Percentiles rank a stretch among this genome's conserved stretches.
These are phyloP conservation scores for Sebastes matsubarae DNA, from an alignment of 2,797 vertebrate genomes.

Conservation along the genomic window DNA sequence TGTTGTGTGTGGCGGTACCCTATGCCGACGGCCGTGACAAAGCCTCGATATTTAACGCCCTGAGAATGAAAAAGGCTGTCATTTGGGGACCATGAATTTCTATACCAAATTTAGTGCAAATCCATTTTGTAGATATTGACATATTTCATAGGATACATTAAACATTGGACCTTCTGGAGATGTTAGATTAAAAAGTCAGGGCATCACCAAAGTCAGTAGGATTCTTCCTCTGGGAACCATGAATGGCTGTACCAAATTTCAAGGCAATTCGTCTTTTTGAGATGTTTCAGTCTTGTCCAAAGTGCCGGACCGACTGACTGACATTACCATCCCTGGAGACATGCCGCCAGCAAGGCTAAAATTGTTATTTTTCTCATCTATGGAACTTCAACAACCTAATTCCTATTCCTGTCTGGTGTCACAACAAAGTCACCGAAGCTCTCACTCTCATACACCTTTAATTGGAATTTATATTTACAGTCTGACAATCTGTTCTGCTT, in stretches of 20 bases:
- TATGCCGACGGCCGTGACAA: too few relatives aligned
- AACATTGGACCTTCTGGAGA: neutral
- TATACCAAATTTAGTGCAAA: neutral
- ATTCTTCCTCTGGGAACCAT: neutral
- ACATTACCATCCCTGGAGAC: neutral
- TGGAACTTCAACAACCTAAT: neutral
- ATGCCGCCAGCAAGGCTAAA: neutral
- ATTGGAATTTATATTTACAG: constrained; percentile 56
- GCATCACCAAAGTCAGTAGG: neutral
- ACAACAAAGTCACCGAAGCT: constrained; percentile 13
- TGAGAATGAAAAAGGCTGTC: too few relatives aligned
- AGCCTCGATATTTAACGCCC: too few relatives aligned
- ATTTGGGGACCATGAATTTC: neutral
- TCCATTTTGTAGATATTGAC: neutral
- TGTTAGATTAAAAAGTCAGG: neutral
- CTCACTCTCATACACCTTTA: constrained; percentile 41
- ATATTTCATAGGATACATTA: neutral
- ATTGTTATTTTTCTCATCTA: neutral
- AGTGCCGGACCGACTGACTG: neutral
- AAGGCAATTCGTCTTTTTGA: neutral
- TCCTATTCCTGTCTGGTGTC: constrained; percentile 6
- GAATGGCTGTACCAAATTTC: neutral
- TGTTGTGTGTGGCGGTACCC: too few relatives aligned
- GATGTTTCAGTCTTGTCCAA: neutral
- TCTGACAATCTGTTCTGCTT: constrained; percentile 42